Percentiles rank a stretch among this genome's conserved stretches.
Conservation (phyloP, 2,113 vertebrate species). For the Nothocercus julius region DNA sequence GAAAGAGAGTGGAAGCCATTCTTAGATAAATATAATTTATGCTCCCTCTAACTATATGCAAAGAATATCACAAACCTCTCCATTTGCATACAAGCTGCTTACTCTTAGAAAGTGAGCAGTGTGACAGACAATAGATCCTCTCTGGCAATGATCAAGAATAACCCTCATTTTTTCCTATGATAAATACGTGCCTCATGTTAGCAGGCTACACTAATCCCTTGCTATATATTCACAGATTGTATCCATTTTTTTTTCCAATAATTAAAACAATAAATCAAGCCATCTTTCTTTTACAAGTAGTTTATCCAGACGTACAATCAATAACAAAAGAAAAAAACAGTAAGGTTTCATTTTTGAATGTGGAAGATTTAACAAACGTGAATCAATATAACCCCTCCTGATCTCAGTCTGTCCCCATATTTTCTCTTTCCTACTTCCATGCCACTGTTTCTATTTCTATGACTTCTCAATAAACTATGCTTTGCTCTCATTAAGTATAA, state of each 20-base stretch:
- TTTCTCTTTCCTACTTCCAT: background rate
- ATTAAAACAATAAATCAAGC: no score
- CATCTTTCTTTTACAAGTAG: no score
- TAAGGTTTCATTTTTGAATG: no score
- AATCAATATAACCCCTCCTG: background rate
- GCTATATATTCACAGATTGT: rapidly evolving
- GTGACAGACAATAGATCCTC: background rate
- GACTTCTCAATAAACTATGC: background rate
- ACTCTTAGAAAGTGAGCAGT: background rate
- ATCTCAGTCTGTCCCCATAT: background rate
- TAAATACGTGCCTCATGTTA: rapidly evolving
- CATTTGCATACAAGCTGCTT: background rate
- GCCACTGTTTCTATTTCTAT: background rate
- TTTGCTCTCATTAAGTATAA: background rate
- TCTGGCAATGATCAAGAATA: background rate
- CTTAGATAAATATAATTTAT: background rate
- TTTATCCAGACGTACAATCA: no score
- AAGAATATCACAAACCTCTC: background rate
- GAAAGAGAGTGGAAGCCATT: background rate
- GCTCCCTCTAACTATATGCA: background rate
- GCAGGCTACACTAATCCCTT: background rate
- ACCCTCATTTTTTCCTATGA: background rate
- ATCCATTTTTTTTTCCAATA: no score
- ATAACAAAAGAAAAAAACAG: no score
- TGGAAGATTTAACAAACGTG: background rate